Evolutionary conservation across 2,888 invertebrate species (phyloP).

Genomic region (Ormyrus labotus): DNA sequence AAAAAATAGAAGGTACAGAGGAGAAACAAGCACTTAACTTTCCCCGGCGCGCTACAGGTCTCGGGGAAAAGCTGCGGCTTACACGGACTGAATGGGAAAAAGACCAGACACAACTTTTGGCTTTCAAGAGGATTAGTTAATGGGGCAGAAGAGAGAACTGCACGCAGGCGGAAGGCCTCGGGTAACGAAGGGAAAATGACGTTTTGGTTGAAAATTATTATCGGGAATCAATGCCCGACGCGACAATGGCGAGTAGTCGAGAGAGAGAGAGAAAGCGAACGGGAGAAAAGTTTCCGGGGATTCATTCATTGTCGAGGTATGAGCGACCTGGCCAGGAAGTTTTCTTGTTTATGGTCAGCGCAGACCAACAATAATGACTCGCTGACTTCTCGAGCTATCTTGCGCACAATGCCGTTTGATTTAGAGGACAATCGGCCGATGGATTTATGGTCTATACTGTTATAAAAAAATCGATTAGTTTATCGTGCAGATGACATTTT

Average conservation of each 20-base stretch:
- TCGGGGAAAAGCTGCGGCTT: conserved; percentile 1
- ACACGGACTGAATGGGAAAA: conserved; percentile 9
- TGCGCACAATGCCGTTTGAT: conserved; percentile 42
- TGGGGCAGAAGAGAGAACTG: conserved; percentile 35
- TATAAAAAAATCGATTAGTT: conserved; percentile 40
- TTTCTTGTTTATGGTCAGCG: conserved; percentile 45
- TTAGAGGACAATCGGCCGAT: conserved; percentile 38
- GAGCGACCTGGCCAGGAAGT: conserved; percentile 24
- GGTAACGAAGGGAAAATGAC: conserved; percentile 33
- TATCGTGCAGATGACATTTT: conserved; percentile 22
- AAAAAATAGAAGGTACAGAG: conserved; percentile 2
- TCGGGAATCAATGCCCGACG: conserved; percentile 31
- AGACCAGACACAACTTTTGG: not conserved
- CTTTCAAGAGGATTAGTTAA: conserved; percentile 46
- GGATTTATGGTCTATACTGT: conserved; percentile 39
- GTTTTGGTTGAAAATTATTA: conserved; percentile 43
- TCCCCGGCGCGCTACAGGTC: conserved; percentile 1
- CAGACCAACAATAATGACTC: conserved; percentile 40
- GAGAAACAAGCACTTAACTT: conserved; percentile 49
- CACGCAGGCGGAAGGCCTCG: not conserved
- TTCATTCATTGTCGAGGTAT: conserved; percentile 21
- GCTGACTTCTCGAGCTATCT: conserved; percentile 13
- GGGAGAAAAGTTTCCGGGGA: conserved; percentile 34
- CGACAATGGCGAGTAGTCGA: conserved; percentile 11
- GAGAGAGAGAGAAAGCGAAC: not conserved